A percentile compares a stretch with the other conserved stretches of the same genome.
These are phyloP conservation scores for Dendrolimus houi DNA, from an alignment of 2,888 invertebrate genomes.

Conservation along the genomic window DNA sequence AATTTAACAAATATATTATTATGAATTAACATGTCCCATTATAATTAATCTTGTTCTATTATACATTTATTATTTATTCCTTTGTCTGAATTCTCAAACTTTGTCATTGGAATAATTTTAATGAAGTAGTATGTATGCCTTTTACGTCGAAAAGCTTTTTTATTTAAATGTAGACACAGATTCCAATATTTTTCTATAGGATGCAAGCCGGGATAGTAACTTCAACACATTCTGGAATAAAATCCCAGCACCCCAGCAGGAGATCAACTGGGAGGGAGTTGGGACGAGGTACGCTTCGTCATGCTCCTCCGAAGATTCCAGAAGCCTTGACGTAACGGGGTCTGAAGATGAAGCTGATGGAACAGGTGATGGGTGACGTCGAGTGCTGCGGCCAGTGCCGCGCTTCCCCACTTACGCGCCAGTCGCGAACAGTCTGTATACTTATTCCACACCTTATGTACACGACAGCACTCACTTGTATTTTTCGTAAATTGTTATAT, in stretches of 20 bases:
- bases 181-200: slow-evolving; percentile 23
- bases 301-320: slow-evolving; percentile 65
- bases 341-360: slow-evolving; percentile 68
- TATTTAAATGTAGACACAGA: too few species aligned
- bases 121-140: background rate
- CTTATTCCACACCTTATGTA: slow-evolving; percentile 41
- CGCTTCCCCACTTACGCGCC: slow-evolving; percentile 55
- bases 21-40: too few species aligned
- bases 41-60: too few species aligned
- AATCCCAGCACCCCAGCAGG: slow-evolving; percentile 50
- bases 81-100: slow-evolving; percentile 1
- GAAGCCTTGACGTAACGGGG: slow-evolving; percentile 70
- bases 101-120: background rate
- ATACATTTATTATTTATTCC: too few species aligned
- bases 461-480: slow-evolving; percentile 48
- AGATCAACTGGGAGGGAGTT: slow-evolving; percentile 51
- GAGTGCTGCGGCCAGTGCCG: slow-evolving; percentile 72
- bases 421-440: slow-evolving; percentile 35
- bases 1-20: too few species aligned
- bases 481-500: slow-evolving; percentile 37
- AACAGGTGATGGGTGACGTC: slow-evolving; percentile 56
- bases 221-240: slow-evolving; percentile 70
- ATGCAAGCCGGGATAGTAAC: slow-evolving; percentile 51
- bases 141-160: too few species aligned
- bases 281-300: slow-evolving; percentile 50